A percentile compares a stretch with the other conserved stretches of the same genome.
phyloP scores from a whole-genome alignment of 2,797 vertebrate species.

The Oceanodroma leucorhoa region DNA sequence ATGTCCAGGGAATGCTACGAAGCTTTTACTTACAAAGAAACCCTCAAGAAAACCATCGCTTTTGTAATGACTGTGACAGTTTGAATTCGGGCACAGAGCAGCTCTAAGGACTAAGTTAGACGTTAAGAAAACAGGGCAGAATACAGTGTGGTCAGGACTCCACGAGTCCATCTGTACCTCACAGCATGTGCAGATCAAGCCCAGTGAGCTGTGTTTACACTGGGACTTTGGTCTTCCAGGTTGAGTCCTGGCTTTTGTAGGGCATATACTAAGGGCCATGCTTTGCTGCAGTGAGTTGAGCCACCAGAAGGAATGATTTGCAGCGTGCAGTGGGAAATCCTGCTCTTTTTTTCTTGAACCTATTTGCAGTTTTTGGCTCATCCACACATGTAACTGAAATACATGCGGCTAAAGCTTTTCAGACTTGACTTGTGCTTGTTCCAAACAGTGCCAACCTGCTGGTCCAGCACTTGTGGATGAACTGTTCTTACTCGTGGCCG shows the following conservation, averaged over 20 bases:
- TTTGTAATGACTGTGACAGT: background rate
- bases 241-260: background rate
- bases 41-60: background rate
- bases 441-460: background rate
- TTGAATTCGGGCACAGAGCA: background rate
- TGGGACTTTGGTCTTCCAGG: background rate
- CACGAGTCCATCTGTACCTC: background rate
- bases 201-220: accelerated
- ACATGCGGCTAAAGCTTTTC: background rate
- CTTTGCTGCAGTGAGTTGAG: background rate
- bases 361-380: background rate
- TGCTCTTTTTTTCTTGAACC: background rate
- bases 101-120: background rate
- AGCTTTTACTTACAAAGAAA: background rate
- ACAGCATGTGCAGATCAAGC: accelerated
- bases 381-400: background rate
- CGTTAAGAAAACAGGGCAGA: background rate
- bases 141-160: background rate
- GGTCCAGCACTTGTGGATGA: background rate
- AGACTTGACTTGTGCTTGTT: background rate
- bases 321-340: background rate
- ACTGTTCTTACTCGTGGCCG: background rate
- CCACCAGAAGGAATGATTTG: background rate
- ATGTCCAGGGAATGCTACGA: accelerated
- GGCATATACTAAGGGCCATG: accelerated